These are phyloP conservation scores for Leptoclinus maculatus DNA, from an alignment of 2,797 vertebrate species.

Conservation along the genomic window DNA sequence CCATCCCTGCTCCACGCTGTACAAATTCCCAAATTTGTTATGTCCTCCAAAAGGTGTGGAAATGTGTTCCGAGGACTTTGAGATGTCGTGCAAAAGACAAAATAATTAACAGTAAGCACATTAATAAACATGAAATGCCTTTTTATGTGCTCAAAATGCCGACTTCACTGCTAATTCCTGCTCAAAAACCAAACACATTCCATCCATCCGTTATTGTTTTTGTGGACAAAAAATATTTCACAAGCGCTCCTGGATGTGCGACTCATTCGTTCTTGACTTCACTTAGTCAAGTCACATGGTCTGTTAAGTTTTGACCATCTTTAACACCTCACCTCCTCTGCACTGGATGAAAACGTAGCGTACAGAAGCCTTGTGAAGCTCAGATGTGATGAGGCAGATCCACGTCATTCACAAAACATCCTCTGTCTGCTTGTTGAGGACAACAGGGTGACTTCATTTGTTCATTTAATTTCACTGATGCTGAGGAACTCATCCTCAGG, in stretches of 20 bases:
- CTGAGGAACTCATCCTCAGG: conserved; percentile 16
- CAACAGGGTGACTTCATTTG: not conserved
- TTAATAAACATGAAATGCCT: not conserved
- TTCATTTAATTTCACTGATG: conserved; percentile 1
- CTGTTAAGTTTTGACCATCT: not conserved
- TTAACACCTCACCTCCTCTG: not conserved
- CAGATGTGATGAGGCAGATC: not conserved
- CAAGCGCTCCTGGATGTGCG: not conserved
- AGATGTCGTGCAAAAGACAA: not conserved
- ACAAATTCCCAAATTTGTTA: not conserved
- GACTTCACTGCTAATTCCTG: not conserved
- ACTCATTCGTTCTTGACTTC: not conserved
- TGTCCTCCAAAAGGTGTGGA: not conserved
- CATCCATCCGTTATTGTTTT: not conserved
- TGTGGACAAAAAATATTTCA: not conserved
- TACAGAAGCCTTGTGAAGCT: not conserved
- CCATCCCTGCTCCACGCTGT: not conserved
- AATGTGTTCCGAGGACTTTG: not conserved
- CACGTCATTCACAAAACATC: not conserved
- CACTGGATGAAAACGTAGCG: not conserved
- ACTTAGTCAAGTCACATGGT: not conserved
- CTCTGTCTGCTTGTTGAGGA: not conserved
- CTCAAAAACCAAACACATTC: not conserved
- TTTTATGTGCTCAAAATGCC: not conserved
- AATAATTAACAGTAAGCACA: not conserved